phyloP scores from a whole-genome alignment of 2,888 invertebrate genomes.

The Unio pictorum region DNA sequence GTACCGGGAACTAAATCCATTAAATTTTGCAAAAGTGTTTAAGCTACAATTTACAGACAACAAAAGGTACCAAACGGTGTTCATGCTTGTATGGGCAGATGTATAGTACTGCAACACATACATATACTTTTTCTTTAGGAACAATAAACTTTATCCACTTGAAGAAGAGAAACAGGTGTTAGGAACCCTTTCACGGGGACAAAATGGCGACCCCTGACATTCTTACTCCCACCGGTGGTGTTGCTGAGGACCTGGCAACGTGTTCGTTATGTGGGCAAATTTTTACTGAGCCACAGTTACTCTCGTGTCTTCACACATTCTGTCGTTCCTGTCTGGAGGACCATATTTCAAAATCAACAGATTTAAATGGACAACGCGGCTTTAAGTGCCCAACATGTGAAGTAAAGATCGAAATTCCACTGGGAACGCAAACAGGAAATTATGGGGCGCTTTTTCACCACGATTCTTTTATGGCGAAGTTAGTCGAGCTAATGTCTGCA shows the following conservation, averaged over 20 bases:
- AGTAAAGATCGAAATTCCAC: conserved; percentile 41
- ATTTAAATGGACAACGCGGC: conserved; percentile 21
- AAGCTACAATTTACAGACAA: too few relatives aligned
- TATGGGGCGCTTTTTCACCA: conserved; percentile 39
- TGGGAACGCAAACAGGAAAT: conserved; percentile 26
- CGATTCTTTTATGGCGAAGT: conserved; percentile 47
- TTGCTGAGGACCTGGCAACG: conserved; percentile 34
- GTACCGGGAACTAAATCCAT: too few relatives aligned
- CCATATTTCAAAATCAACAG: conserved; percentile 27
- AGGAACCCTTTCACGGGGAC: conserved; percentile 2
- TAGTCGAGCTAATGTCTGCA: conserved; percentile 46
- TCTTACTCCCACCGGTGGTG: conserved; percentile 23
- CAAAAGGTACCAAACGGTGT: too few relatives aligned
- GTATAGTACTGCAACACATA: too few relatives aligned
- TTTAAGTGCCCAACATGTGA: conserved; percentile 51
- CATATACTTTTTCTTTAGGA: too few relatives aligned
- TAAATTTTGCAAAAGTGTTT: too few relatives aligned
- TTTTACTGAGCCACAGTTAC: conserved; percentile 34
- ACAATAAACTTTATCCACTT: too few relatives aligned
- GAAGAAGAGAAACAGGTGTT: too few relatives aligned
- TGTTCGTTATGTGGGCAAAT: conserved; percentile 41
- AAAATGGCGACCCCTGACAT: conserved; percentile 39
- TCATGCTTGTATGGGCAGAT: too few relatives aligned
- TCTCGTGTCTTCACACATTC: conserved; percentile 49
- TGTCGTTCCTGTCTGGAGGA: conserved; percentile 44